Percentiles rank a stretch among this genome's conserved stretches.
These are phyloP conservation scores for Danio tinwini DNA, from an alignment of 2,797 vertebrate genomes.

Conservation along the genomic window DNA sequence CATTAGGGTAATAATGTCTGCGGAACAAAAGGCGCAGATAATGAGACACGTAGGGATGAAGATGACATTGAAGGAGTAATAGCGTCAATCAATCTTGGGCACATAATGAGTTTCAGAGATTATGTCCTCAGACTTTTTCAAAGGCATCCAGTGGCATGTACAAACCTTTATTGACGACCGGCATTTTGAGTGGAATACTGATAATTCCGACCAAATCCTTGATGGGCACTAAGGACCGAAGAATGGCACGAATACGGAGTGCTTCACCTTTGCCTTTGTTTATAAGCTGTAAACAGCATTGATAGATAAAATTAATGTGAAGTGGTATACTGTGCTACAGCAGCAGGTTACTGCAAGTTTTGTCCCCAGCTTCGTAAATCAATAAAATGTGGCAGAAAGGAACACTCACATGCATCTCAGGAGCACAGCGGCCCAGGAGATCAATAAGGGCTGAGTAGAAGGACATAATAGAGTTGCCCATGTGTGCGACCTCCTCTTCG, in stretches of 20 bases:
- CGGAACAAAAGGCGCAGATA: background rate
- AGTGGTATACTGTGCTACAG: background rate
- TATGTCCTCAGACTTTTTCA: background rate
- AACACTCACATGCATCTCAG: slow-evolving; percentile 94
- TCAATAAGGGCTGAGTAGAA: slow-evolving; percentile 99
- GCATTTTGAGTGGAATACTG: slow-evolving; percentile 94
- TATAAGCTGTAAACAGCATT: slow-evolving; percentile 84
- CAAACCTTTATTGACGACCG: slow-evolving; percentile 92
- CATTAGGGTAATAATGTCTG: background rate
- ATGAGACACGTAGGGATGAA: background rate
- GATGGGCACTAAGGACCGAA: slow-evolving; percentile 95
- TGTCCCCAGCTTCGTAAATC: slow-evolving; percentile 25
- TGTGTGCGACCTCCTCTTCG: slow-evolving; percentile 90
- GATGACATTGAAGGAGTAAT: slow-evolving; percentile 32
- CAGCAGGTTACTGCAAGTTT: slow-evolving; percentile 1
- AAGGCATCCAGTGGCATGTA: slow-evolving; percentile 4
- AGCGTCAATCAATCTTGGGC: slow-evolving; percentile 8
- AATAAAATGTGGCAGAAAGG: slow-evolving; percentile 19
- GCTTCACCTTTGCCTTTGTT: slow-evolving; percentile 98
- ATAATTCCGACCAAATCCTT: slow-evolving; percentile 95
- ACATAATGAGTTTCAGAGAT: slow-evolving; percentile 23
- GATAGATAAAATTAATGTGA: background rate
- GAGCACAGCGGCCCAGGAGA: slow-evolving; percentile 96
- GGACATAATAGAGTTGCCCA: slow-evolving; percentile 99
- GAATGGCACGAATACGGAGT: slow-evolving; percentile 94